Conservation (phyloP, 2,797 vertebrate genomes). For the Synanceia verrucosa region DNA sequence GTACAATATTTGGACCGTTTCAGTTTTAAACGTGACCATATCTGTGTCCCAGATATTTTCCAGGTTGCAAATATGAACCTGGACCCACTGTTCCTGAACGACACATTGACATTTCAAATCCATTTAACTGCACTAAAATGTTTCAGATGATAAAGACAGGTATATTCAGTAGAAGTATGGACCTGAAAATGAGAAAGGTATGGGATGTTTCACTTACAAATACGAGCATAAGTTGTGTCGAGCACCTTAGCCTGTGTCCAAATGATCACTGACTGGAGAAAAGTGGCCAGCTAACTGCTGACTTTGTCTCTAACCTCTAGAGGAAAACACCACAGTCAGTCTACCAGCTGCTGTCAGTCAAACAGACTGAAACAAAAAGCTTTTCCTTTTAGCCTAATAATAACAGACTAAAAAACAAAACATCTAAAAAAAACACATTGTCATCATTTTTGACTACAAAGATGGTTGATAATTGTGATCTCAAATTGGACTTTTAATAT, state of each 20-base stretch:
- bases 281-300: background rate
- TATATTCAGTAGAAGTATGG: no score
- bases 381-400: background rate
- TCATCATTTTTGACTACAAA: background rate
- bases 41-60: no score
- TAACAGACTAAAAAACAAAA: background rate
- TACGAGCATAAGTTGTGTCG: background rate
- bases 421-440: background rate
- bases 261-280: background rate
- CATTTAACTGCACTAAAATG: no score
- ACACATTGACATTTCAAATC: no score
- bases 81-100: no score
- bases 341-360: conserved; percentile 1
- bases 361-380: background rate
- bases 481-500: background rate
- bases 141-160: no score
- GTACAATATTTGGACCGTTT: no score
- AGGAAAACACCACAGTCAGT: background rate
- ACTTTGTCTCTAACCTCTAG: background rate
- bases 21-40: no score
- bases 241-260: background rate
- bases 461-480: background rate
- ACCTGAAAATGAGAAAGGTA: no score
- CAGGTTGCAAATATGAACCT: no score
- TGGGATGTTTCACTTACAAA: no score